phyloP scores from a whole-genome alignment of 64 coral and sea anemone genomes.

The Cladopsammia gracilis region DNA sequence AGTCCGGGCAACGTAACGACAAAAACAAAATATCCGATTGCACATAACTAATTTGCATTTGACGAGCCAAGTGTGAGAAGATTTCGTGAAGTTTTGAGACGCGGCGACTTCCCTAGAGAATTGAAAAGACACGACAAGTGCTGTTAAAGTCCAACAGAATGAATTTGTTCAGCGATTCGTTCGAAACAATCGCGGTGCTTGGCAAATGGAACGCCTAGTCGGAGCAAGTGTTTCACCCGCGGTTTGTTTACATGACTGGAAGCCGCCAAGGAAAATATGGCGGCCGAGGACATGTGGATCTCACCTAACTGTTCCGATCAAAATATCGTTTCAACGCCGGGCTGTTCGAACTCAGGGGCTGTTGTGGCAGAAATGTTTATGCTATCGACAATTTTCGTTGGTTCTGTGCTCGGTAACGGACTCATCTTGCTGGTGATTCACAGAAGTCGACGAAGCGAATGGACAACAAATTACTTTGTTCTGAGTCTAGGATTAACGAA shows the following conservation, averaged over 20 bases:
- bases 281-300: background rate
- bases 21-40: constrained; percentile 60
- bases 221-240: background rate
- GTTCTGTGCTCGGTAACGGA: constrained; percentile 83
- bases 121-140: background rate
- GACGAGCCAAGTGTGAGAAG: background rate
- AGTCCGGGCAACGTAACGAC: constrained; percentile 9
- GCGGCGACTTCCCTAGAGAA: background rate
- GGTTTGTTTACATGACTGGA: constrained; percentile 32
- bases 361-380: constrained; percentile 58
- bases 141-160: background rate
- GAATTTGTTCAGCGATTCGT: background rate
- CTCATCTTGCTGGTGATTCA: constrained; percentile 87
- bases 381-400: constrained; percentile 73
- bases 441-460: constrained; percentile 93
- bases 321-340: background rate
- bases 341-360: constrained; percentile 20
- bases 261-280: constrained; percentile 23
- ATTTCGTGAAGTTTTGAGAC: background rate
- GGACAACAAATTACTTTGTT: constrained; percentile 99
- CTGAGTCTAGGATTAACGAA: constrained; percentile 87
- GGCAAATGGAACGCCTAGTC: constrained; percentile 7
- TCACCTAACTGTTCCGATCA: constrained; percentile 16
- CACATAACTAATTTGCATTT: constrained; percentile 1
- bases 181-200: background rate